Evolutionary conservation across 2,797 vertebrate genomes (phyloP), one percentile per base, ranked within the genome.

Genomic region (Scolopax bukidnonensis): DNA sequence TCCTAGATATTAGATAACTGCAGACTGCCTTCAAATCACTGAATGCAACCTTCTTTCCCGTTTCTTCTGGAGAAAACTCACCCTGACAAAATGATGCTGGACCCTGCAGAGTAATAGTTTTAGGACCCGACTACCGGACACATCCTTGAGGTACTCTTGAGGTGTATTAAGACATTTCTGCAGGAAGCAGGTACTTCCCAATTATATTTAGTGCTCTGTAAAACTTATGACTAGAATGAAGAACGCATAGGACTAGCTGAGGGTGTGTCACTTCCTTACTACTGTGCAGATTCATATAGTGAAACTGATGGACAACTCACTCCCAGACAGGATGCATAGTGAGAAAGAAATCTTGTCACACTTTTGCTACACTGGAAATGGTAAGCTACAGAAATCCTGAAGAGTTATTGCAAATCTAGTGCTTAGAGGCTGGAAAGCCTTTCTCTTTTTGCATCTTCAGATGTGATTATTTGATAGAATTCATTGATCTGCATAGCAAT

Each of bases 381-480:
- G 16, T 38, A 45, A 90, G 40, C 59, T 67, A 56, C 36, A 89
- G 70, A 93, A 93, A 92, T 59, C 68, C 47, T 33, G 17, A 57
- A 73, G 71, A 87, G 45, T 59, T 87, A 87, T 2, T 63, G 61
- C 57, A 87, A 95, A 89, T 2, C 3, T 27, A 64, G 48, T 15
- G 15, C 78, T 75, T 40, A 70, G 53, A 87, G 65, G 5, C 53
- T 70, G 75, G 18, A 84, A 94, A 92, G 57, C 25, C 38, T 56
- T 95, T 70, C 60, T 20, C 12, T 61, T 83, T 81, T 75, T 94
- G 50, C 78, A 82, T 84, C 84, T 71, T 96, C 94, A 91, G 86
- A 95, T 93, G 90, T 75, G 86, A 92, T 93, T 90, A 89, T 93
- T 92, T 91, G 84, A 89, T 89, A 95, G 69, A 96, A 95, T 56